Conservation (phyloP, 2,113 vertebrate genomes). For the Calyptomena viridis region DNA sequence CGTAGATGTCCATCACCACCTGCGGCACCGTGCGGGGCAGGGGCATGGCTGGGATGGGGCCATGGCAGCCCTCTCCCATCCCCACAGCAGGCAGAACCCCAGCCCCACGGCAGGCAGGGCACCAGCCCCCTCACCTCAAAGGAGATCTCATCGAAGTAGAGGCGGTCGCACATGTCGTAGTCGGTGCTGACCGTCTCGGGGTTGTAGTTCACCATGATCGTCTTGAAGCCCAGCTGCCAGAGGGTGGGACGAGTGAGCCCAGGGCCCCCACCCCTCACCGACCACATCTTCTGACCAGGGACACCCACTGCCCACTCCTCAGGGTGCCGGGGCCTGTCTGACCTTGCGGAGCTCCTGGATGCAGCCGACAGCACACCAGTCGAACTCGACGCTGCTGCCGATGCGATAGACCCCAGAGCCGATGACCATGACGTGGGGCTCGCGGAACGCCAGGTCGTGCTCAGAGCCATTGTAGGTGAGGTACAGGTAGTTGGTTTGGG, state of each 20-base stretch:
- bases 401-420: conserved; percentile 92
- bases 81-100: accelerated
- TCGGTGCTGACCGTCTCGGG: conserved; percentile 97
- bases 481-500: conserved; percentile 95
- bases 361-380: conserved; percentile 96
- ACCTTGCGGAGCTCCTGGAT: conserved; percentile 96
- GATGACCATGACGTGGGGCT: conserved; percentile 91
- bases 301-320: accelerated
- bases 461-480: conserved; percentile 88
- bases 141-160: conserved; percentile 97
- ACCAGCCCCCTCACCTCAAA: conserved; percentile 84
- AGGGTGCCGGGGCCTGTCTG: accelerated
- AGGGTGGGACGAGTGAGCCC: not conserved
- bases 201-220: conserved; percentile 99
- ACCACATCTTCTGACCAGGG: accelerated
- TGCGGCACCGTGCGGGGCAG: accelerated
- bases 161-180: conserved; percentile 97
- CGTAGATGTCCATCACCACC: conserved; percentile 98
- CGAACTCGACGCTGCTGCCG: conserved; percentile 96
- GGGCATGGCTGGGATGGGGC: not conserved
- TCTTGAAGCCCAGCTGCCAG: conserved; percentile 92
- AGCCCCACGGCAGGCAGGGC: accelerated
- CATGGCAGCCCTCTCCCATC: accelerated
- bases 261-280: accelerated
- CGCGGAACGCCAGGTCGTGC: conserved; percentile 83